Conservation (phyloP, 2,888 invertebrate species). For the Erebia epiphron region DNA sequence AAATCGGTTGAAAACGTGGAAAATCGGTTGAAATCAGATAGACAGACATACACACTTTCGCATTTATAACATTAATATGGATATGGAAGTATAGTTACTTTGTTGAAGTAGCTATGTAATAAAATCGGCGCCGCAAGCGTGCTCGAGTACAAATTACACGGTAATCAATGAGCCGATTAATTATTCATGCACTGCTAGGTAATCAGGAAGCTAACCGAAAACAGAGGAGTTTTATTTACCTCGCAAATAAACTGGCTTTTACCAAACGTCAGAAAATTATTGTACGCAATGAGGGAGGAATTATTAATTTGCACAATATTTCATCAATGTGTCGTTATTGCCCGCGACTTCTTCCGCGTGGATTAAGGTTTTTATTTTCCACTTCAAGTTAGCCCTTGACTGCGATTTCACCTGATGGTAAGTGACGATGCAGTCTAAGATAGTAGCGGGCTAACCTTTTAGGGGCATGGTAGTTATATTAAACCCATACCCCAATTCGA, state of each 20-base stretch:
- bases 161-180: constrained; percentile 40
- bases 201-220: constrained; percentile 40
- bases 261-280: constrained; percentile 10
- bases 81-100: neutral
- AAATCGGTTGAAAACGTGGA: too few species aligned
- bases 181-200: constrained; percentile 39
- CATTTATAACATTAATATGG: too few species aligned
- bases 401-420: too few species aligned
- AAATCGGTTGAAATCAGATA: too few species aligned
- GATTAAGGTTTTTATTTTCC: too few species aligned
- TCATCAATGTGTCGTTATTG: neutral
- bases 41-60: too few species aligned
- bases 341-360: too few species aligned
- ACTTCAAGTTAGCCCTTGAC: too few species aligned
- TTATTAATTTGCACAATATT: constrained; percentile 1
- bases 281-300: neutral
- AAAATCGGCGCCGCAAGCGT: constrained; percentile 13
- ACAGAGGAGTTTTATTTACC: constrained; percentile 37
- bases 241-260: constrained; percentile 31
- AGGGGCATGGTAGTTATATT: too few species aligned
- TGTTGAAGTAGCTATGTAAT: neutral
- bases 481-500: too few species aligned
- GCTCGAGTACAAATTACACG: constrained; percentile 33
- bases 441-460: too few species aligned
- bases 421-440: too few species aligned